These are phyloP conservation scores for Tipula vernalis DNA, from an alignment of 2,888 invertebrate genomes.

Conservation along the genomic window DNA sequence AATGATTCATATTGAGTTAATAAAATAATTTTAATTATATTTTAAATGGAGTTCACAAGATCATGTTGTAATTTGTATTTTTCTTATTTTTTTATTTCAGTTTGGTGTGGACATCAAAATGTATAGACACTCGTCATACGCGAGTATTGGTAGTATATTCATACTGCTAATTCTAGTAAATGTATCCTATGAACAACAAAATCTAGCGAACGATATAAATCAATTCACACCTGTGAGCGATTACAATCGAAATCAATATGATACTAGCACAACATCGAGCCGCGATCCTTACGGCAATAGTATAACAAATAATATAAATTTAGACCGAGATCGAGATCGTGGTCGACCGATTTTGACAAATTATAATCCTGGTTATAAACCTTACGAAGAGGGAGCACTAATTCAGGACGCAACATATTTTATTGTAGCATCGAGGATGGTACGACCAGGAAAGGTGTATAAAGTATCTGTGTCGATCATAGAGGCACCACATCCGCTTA, in stretches of 20 bases:
- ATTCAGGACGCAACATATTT: constrained; percentile 57
- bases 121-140: background rate
- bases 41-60: background rate
- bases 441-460: constrained; percentile 84
- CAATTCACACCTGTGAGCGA: background rate
- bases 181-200: background rate
- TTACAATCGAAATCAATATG: background rate
- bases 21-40: background rate
- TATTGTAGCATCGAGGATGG: constrained; percentile 80
- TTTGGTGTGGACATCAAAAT: background rate
- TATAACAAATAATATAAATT: background rate
- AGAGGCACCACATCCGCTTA: constrained; percentile 64
- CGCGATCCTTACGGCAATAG: background rate
- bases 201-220: background rate
- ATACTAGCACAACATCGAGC: background rate
- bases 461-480: constrained; percentile 77
- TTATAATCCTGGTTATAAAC: constrained; percentile 1
- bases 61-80: background rate
- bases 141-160: background rate
- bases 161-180: background rate
- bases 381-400: constrained; percentile 11
- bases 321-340: background rate
- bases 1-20: background rate
- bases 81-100: background rate
- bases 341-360: background rate